A percentile compares a stretch with the other conserved stretches of the same genome.
Evolutionary conservation across 2,113 vertebrate genomes (phyloP).

Genomic region (Amphilophus citrinellus): DNA sequence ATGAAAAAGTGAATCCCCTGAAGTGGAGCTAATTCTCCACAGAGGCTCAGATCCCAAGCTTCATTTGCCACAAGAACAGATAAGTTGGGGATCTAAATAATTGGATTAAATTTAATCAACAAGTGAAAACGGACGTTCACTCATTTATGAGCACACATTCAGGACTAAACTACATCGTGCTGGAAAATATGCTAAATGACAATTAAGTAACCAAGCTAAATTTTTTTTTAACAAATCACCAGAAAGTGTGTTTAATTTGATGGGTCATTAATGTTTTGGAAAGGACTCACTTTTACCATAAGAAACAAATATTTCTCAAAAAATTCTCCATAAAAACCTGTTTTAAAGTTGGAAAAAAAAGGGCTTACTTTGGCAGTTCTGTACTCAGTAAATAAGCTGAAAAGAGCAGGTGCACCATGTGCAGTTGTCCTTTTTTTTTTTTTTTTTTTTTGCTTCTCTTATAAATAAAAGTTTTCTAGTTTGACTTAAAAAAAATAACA

Average conservation of each 20-base stretch:
- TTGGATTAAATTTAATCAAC: constrained; percentile 85
- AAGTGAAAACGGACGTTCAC: constrained; percentile 69
- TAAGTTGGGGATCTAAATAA: constrained; percentile 81
- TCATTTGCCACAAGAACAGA: constrained; percentile 76
- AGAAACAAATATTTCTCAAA: background rate
- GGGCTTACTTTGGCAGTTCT: background rate
- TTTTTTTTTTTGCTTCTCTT: constrained; percentile 3
- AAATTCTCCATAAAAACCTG: background rate
- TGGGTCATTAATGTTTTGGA: background rate
- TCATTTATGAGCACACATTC: constrained; percentile 63
- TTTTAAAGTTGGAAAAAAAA: background rate
- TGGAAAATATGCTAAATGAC: background rate
- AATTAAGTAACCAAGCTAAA: background rate
- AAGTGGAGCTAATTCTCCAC: constrained; percentile 73
- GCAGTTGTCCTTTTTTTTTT: constrained; percentile 5
- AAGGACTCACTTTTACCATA: background rate
- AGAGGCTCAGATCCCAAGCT: constrained; percentile 69
- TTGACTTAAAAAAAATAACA: background rate
- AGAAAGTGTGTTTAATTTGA: background rate
- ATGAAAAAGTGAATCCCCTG: constrained; percentile 57
- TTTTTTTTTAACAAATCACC: background rate
- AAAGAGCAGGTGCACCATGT: constrained; percentile 27
- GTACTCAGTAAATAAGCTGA: background rate
- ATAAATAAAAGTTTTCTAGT: accelerated
- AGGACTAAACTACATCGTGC: constrained; percentile 23